A percentile compares a stretch with the other conserved stretches of the same genome.
Conservation (phyloP, 1,140 invertebrate genomes). For the Aphelinus atriplicis region DNA sequence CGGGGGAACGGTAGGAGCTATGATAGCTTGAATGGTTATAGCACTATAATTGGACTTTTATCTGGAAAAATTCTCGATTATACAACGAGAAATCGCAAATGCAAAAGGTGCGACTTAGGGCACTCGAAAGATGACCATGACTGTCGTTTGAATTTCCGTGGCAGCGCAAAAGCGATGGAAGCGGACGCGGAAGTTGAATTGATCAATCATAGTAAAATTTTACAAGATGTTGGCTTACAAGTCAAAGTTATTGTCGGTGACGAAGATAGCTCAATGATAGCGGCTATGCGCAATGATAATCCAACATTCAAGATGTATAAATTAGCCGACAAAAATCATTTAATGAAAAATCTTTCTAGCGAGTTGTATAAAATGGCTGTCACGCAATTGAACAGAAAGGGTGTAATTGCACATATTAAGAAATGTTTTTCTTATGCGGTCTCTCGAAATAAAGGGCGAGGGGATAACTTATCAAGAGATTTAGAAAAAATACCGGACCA, state of each 20-base stretch:
- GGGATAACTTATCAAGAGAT: conserved; percentile 19
- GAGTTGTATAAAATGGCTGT: conserved; percentile 38
- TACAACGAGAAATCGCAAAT: conserved; percentile 20
- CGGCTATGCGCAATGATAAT: conserved; percentile 22
- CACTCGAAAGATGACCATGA: conserved; percentile 9
- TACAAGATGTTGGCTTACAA: conserved; percentile 26
- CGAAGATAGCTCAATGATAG: conserved; percentile 29
- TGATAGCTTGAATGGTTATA: too few relatives aligned
- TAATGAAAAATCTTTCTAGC: conserved; percentile 40
- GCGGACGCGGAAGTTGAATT: conserved; percentile 7
- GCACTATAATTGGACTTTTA: conserved; percentile 1
- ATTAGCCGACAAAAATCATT: conserved; percentile 45
- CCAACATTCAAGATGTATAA: conserved; percentile 11
- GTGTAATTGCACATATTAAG: conserved; percentile 38
- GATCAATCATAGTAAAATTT: conserved; percentile 10
- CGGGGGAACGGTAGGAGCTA: too few relatives aligned
- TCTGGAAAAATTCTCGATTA: background rate
- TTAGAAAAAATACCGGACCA: conserved; percentile 38
- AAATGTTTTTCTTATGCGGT: conserved; percentile 43
- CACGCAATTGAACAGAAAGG: conserved; percentile 30
- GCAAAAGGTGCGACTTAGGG: conserved; percentile 2
- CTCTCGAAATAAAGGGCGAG: conserved; percentile 41
- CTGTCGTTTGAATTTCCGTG: conserved; percentile 11
- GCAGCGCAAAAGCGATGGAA: conserved; percentile 20
- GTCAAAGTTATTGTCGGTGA: conserved; percentile 31